Conservation (phyloP, 2,888 invertebrate species). For the Philaethria dido region DNA sequence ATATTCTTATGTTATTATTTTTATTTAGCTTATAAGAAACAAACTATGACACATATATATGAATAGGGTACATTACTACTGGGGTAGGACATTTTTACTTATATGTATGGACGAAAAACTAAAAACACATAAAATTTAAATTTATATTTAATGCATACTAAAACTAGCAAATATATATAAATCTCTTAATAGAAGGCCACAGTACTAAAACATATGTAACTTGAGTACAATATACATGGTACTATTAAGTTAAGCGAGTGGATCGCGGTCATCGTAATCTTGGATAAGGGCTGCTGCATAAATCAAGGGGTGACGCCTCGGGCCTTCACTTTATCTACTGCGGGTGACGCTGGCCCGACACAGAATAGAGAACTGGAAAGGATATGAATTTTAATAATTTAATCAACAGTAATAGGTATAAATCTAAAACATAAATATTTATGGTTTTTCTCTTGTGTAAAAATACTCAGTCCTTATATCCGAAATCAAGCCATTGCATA, state of each 20-base stretch:
- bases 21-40: too few relatives aligned
- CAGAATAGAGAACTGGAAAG: constrained; percentile 51
- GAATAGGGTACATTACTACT: too few relatives aligned
- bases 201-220: constrained; percentile 32
- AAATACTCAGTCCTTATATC: too few relatives aligned
- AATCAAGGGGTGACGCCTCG: constrained; percentile 80
- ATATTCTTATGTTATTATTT: too few relatives aligned
- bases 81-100: too few relatives aligned
- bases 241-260: constrained; percentile 80
- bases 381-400: not conserved
- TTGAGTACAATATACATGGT: constrained; percentile 47
- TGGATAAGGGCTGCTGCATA: constrained; percentile 81
- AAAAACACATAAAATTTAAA: not conserved
- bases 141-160: not conserved
- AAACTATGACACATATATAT: too few relatives aligned
- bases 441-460: too few relatives aligned
- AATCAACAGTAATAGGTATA: too few relatives aligned
- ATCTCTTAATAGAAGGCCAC: constrained; percentile 5
- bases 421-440: too few relatives aligned
- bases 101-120: not conserved
- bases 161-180: not conserved
- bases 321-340: constrained; percentile 82
- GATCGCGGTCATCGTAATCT: constrained; percentile 83
- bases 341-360: constrained; percentile 70
- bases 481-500: too few relatives aligned